phyloP scores from a whole-genome alignment of 2,888 invertebrate genomes.

The Rhamnusium bicolor region DNA sequence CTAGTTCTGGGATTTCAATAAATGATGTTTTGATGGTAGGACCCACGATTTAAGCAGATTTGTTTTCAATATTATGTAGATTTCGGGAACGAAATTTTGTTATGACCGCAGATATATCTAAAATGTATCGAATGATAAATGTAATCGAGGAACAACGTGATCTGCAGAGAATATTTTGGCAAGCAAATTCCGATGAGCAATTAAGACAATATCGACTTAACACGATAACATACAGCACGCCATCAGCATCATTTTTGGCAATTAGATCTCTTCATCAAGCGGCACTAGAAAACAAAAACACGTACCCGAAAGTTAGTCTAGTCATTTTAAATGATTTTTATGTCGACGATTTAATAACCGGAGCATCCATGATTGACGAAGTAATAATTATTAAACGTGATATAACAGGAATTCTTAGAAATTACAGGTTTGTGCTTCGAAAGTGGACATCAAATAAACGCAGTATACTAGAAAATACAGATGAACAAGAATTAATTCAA shows the following conservation, averaged over 20 bases:
- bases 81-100: slow-evolving; percentile 53
- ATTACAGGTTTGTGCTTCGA: no score
- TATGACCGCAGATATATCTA: slow-evolving; percentile 56
- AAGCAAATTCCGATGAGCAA: slow-evolving; percentile 26
- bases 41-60: slow-evolving; percentile 44
- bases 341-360: no score
- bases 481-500: no score
- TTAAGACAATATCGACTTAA: slow-evolving; percentile 34
- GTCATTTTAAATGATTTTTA: no score
- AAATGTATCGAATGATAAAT: slow-evolving; percentile 61
- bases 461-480: no score
- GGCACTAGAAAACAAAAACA: no score
- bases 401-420: no score
- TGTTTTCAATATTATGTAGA: slow-evolving; percentile 53
- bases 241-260: slow-evolving; percentile 33
- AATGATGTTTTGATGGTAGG: slow-evolving; percentile 27
- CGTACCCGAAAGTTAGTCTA: no score
- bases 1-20: slow-evolving; percentile 11
- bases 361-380: no score
- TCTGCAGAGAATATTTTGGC: slow-evolving; percentile 62
- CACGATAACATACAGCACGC: slow-evolving; percentile 39
- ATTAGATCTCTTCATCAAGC: no score
- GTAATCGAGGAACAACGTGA: slow-evolving; percentile 50
- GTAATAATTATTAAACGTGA: no score
- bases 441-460: no score